A percentile compares a stretch with the other conserved stretches of the same genome.
These are phyloP conservation scores for Oryctolagus cuniculus DNA, from an alignment of 2,113 vertebrate genomes.

Conservation along the genomic window DNA sequence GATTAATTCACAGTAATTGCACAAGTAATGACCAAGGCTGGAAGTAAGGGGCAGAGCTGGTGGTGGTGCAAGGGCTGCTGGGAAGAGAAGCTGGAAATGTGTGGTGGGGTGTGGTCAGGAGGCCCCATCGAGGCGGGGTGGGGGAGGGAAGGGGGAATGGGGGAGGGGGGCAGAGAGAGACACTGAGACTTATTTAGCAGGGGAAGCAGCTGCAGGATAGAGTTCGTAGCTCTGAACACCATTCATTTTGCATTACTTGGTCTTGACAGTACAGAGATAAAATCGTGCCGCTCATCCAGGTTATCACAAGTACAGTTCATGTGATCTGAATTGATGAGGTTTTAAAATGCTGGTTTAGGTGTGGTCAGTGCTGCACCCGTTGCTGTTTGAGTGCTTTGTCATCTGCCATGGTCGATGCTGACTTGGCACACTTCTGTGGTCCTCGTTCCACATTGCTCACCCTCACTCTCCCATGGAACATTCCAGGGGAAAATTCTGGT, in stretches of 20 bases:
- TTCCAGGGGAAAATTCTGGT: background rate
- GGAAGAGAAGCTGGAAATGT: slow-evolving; percentile 10
- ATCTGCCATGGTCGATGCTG: background rate
- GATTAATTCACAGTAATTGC: slow-evolving; percentile 80
- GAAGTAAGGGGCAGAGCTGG: background rate
- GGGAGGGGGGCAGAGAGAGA: background rate
- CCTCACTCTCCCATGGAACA: background rate
- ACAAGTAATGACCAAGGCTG: slow-evolving; percentile 67
- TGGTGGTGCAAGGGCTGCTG: background rate
- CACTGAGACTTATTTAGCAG: background rate
- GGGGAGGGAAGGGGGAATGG: background rate
- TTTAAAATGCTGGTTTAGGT: slow-evolving; percentile 24
- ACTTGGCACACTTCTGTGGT: background rate
- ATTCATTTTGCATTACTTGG: background rate
- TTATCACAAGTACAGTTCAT: background rate
- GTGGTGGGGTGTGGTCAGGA: background rate
- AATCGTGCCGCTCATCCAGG: background rate
- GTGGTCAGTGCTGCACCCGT: background rate
- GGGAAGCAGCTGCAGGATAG: background rate
- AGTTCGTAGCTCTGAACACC: background rate
- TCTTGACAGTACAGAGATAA: background rate
- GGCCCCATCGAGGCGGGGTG: background rate
- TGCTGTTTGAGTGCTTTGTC: background rate
- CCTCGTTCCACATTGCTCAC: background rate
- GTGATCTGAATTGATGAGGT: background rate